These are phyloP conservation scores for Cirrhinus molitorella DNA, from an alignment of 2,797 vertebrate genomes.

Conservation along the genomic window DNA sequence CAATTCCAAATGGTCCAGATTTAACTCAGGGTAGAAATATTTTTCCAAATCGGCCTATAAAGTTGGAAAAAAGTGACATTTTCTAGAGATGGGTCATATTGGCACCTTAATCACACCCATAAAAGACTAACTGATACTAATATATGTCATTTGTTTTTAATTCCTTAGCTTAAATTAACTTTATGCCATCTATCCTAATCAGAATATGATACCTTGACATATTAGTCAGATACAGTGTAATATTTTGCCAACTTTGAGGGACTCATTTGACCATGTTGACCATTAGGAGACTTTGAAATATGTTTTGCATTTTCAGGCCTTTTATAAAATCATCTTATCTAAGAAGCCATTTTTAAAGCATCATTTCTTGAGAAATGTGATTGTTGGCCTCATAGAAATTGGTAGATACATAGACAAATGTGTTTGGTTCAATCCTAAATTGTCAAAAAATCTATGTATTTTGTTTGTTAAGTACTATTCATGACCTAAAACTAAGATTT, in stretches of 20 bases:
- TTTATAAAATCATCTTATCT: neutral
- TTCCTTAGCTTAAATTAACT: neutral
- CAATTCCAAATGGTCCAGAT: neutral
- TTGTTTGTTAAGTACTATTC: neutral
- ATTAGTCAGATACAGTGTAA: neutral
- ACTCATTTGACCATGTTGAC: neutral
- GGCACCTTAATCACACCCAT: neutral
- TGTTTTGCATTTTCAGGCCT: no score
- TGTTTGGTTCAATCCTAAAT: no score
- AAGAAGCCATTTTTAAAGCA: no score
- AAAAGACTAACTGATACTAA: neutral
- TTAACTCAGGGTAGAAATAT: neutral
- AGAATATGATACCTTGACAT: neutral
- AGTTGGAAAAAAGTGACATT: neutral
- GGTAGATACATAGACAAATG: neutral
- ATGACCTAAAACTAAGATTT: neutral
- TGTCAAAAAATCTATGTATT: no score
- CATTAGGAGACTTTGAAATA: neutral
- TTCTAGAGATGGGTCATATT: neutral
- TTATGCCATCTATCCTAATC: neutral
- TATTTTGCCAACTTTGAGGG: neutral
- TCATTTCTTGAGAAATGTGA: no score
- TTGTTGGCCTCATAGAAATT: no score
- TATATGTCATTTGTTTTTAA: neutral
- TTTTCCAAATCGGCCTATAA: neutral